Conservation (phyloP, 2,113 vertebrate species). For the Spermophilus dauricus region DNA sequence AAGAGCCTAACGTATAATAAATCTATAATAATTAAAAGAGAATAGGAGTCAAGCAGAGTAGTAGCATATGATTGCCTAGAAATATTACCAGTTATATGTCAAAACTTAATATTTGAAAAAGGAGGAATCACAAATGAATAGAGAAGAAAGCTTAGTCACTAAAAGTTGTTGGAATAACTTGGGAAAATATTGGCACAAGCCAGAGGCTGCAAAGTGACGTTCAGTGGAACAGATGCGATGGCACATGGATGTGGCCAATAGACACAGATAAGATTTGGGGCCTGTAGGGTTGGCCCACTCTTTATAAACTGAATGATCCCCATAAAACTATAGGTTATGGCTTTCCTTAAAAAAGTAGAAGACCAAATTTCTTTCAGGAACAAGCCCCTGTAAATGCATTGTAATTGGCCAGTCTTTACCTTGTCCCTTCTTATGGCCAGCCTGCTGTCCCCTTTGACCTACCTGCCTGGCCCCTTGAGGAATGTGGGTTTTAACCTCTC, state of each 20-base stretch:
- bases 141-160: background rate
- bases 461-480: conserved; percentile 26
- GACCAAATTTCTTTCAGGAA: background rate
- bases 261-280: background rate
- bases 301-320: background rate
- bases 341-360: conserved; percentile 31
- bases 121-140: background rate
- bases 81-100: background rate
- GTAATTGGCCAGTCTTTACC: background rate
- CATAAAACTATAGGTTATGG: conserved; percentile 29
- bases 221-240: background rate
- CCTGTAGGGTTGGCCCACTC: background rate
- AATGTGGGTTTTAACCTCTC: background rate
- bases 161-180: background rate
- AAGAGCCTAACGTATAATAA: conserved; percentile 34
- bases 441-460: background rate
- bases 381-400: background rate
- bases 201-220: background rate
- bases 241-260: background rate
- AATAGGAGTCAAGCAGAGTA: conserved; percentile 3
- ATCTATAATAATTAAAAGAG: conserved; percentile 50
- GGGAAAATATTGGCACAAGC: background rate
- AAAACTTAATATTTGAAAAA: conserved; percentile 8
- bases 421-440: background rate
- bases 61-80: background rate